These are phyloP conservation scores for Epistrophe grossulariae DNA, from an alignment of 2,888 invertebrate genomes.

Conservation along the genomic window DNA sequence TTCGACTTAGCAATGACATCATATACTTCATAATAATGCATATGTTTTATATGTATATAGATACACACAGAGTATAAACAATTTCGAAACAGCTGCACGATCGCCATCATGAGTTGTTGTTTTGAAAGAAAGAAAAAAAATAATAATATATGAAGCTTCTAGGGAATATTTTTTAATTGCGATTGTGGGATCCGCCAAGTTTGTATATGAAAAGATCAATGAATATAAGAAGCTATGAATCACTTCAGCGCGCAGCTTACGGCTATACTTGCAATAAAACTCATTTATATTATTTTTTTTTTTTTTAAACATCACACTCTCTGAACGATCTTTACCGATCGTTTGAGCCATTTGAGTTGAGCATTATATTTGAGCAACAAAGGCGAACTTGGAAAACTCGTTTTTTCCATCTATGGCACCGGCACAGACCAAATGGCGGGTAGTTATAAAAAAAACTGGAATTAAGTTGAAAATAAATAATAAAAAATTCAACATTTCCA, in stretches of 20 bases:
- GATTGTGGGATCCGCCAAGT: conserved; percentile 25
- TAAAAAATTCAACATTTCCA: conserved; percentile 11
- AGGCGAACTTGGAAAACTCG: conserved; percentile 66
- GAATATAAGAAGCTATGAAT: conserved; percentile 23
- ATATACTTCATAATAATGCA: neutral
- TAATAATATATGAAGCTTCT: neutral
- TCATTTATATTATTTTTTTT: neutral
- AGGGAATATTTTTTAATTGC: conserved; percentile 17
- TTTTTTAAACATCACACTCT: neutral
- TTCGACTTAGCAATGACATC: conserved; percentile 3
- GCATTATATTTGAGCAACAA: conserved; percentile 7
- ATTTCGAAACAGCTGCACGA: conserved; percentile 8
- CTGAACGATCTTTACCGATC: conserved; percentile 56
- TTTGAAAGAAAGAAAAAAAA: neutral
- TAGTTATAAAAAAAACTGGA: conserved; percentile 41
- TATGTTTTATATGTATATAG: neutral
- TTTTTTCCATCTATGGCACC: conserved; percentile 68
- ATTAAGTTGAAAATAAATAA: conserved; percentile 26
- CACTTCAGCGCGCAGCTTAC: neutral
- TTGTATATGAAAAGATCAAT: neutral
- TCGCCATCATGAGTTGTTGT: conserved; percentile 5
- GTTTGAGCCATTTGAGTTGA: conserved; percentile 31
- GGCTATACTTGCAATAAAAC: neutral
- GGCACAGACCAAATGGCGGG: conserved; percentile 67
- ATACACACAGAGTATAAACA: neutral